These are phyloP conservation scores for Habropoda laboriosa DNA, from an alignment of 1,140 invertebrate genomes.

Conservation along the genomic window DNA sequence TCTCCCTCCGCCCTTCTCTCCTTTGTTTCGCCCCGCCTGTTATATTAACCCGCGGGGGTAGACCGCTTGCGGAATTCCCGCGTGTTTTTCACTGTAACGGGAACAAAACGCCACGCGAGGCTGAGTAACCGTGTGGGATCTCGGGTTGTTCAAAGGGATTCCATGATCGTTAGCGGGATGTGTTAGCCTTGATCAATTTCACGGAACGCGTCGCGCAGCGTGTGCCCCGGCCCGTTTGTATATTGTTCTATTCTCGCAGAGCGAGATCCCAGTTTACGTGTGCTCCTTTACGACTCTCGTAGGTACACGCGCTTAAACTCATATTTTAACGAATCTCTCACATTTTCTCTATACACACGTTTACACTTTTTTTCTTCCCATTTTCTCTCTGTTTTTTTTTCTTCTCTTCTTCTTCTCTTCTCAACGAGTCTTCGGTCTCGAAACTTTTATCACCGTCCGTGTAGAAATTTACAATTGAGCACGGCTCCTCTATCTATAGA, in stretches of 20 bases:
- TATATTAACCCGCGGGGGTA: too few species aligned
- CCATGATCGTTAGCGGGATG: slow-evolving; percentile 3
- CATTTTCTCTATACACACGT: neutral
- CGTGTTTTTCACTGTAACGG: slow-evolving; percentile 1
- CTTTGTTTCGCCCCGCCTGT: neutral
- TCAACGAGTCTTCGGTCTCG: neutral
- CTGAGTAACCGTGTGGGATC: neutral
- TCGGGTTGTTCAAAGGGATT: neutral
- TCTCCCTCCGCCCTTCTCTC: neutral
- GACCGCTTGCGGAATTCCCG: neutral
- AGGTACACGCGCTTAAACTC: neutral
- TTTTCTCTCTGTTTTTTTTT: too few species aligned
- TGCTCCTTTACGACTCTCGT: neutral
- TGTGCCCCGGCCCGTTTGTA: slow-evolving; percentile 33
- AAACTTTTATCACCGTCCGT: neutral
- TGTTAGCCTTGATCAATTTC: slow-evolving; percentile 42
- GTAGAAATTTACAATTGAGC: neutral
- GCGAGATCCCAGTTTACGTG: neutral
- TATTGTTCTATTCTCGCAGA: slow-evolving; percentile 51
- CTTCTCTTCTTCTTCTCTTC: neutral
- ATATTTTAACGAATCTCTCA: too few species aligned
- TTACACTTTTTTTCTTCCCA: too few species aligned
- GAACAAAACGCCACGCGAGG: too few species aligned
- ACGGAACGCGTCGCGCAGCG: slow-evolving; percentile 24
- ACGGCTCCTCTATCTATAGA: neutral